Percentiles rank a stretch among this genome's conserved stretches.
phyloP scores from a whole-genome alignment of 2,888 invertebrate species.

The Eulithis prunata region DNA sequence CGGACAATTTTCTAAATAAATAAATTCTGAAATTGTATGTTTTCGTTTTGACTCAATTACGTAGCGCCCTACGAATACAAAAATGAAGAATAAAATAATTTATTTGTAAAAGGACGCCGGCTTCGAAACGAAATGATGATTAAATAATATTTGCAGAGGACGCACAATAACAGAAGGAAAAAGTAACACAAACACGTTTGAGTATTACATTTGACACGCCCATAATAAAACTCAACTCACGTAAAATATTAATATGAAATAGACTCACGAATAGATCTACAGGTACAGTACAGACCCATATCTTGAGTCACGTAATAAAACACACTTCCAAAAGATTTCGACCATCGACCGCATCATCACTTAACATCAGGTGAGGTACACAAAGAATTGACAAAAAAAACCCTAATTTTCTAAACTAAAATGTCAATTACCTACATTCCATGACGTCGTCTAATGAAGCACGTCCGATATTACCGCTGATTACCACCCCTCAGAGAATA shows the following conservation, averaged over 20 bases:
- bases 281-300: too few species aligned
- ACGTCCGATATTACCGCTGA: constrained; percentile 2
- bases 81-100: constrained; percentile 23
- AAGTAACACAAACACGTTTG: background rate
- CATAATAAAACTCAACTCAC: too few species aligned
- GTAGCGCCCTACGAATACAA: constrained; percentile 1
- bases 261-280: too few species aligned
- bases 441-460: background rate
- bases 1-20: background rate
- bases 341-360: too few species aligned
- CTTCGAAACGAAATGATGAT: constrained; percentile 2
- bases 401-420: too few species aligned
- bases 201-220: too few species aligned
- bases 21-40: background rate
- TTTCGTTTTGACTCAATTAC: background rate
- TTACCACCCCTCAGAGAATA: background rate
- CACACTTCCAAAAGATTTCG: too few species aligned
- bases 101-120: constrained; percentile 15
- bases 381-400: too few species aligned
- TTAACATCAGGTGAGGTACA: too few species aligned
- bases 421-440: background rate
- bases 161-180: constrained; percentile 8
- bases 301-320: too few species aligned
- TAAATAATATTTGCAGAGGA: constrained; percentile 30
- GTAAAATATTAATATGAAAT: too few species aligned